A percentile compares a stretch with the other conserved stretches of the same genome.
Conservation (phyloP, 2,888 invertebrate genomes). For the Salpingus planirostris region DNA sequence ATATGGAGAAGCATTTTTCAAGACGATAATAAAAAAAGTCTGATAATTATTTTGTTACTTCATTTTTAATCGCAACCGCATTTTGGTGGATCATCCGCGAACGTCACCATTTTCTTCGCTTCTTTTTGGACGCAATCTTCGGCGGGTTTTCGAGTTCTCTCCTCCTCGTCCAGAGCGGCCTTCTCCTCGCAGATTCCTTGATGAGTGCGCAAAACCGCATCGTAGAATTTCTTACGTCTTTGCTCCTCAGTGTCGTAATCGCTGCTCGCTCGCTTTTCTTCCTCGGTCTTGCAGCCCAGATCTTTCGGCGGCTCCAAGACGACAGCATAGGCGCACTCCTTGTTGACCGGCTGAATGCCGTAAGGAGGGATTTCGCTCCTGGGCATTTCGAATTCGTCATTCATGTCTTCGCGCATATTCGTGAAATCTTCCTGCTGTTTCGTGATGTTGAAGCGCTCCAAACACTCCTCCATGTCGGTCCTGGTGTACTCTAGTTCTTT, state of each 20-base stretch:
- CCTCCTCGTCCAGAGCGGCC: neutral
- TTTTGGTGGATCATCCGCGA: slow-evolving; percentile 23
- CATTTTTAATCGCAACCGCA: no score
- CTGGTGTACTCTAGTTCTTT: slow-evolving; percentile 21
- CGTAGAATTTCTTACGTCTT: slow-evolving; percentile 36
- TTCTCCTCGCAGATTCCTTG: slow-evolving; percentile 28
- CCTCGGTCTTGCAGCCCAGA: slow-evolving; percentile 9
- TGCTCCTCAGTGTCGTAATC: slow-evolving; percentile 38
- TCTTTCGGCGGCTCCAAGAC: slow-evolving; percentile 6
- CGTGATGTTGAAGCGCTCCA: slow-evolving; percentile 24
- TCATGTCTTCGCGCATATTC: slow-evolving; percentile 1
- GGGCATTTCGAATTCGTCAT: slow-evolving; percentile 30
- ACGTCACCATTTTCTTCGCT: slow-evolving; percentile 28
- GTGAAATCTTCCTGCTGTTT: slow-evolving; percentile 18
- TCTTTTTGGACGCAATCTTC: slow-evolving; percentile 8
- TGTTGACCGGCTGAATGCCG: slow-evolving; percentile 34
- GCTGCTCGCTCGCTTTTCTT: slow-evolving; percentile 1
- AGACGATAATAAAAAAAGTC: slow-evolving; percentile 23
- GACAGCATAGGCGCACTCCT: slow-evolving; percentile 31
- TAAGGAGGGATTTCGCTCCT: slow-evolving; percentile 29
- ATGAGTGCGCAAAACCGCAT: slow-evolving; percentile 32
- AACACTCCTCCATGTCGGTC: slow-evolving; percentile 34
- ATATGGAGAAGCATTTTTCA: slow-evolving; percentile 82
- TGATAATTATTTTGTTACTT: no score
- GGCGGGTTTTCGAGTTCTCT: slow-evolving; percentile 9